Evolutionary conservation across 2,113 vertebrate genomes (phyloP).

Genomic region (Mystacornis crossleyi): DNA sequence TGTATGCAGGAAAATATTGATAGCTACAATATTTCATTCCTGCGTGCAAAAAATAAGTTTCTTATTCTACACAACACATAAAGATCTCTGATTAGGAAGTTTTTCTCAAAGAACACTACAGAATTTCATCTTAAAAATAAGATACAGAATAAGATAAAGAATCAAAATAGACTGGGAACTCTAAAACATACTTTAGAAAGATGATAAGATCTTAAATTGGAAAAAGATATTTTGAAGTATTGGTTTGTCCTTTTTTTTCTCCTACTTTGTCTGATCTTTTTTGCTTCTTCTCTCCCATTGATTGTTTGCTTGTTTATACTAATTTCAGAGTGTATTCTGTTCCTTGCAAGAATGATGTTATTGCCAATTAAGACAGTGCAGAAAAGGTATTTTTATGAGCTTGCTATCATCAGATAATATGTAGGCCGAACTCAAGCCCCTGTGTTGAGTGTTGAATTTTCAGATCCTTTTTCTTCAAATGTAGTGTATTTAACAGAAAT

Average conservation of each 20-base stretch:
- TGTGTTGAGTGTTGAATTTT: neutral
- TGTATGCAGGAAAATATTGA: neutral
- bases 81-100: neutral
- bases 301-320: neutral
- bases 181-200: neutral
- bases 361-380: neutral
- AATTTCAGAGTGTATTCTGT: neutral
- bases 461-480: neutral
- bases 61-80: neutral
- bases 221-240: neutral
- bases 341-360: neutral
- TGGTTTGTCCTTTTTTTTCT: neutral
- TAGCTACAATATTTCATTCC: neutral
- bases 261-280: no score
- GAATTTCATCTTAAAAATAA: neutral
- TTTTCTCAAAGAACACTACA: neutral
- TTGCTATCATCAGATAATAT: neutral
- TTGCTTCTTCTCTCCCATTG: neutral
- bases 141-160: neutral
- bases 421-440: neutral
- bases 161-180: neutral
- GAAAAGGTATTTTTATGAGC: neutral
- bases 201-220: neutral
- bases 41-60: neutral
- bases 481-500: neutral